These are phyloP conservation scores for Lepidurus couesii DNA, from an alignment of 1,140 invertebrate genomes.

Conservation along the genomic window DNA sequence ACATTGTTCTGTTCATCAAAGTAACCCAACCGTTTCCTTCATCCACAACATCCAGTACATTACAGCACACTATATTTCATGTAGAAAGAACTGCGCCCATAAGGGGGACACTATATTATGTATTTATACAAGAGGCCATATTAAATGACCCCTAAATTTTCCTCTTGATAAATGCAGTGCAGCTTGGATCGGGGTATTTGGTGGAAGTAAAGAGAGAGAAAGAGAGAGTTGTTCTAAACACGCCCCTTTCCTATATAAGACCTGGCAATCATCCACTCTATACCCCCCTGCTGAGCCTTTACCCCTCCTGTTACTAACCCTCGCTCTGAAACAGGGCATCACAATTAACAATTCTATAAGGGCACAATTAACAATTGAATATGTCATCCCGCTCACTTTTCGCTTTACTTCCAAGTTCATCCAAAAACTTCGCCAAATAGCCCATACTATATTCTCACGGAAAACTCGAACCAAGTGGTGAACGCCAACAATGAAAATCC, in stretches of 20 bases:
- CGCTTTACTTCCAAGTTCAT: not conserved
- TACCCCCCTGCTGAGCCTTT: constrained; percentile 16
- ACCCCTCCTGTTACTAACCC: constrained; percentile 17
- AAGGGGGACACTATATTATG: constrained; percentile 22
- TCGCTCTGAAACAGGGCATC: constrained; percentile 18
- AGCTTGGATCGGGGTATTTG: not conserved
- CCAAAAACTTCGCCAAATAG: not conserved
- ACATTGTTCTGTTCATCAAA: constrained; percentile 22
- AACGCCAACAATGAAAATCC: too few species aligned
- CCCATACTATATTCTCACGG: not conserved
- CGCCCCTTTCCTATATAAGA: constrained; percentile 3
- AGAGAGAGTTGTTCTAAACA: constrained; percentile 4
- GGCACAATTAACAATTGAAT: constrained; percentile 20
- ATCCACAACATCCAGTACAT: constrained; percentile 14
- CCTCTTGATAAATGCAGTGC: constrained; percentile 12
- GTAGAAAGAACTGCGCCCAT: constrained; percentile 11
- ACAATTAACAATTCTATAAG: constrained; percentile 12
- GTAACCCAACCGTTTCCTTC: constrained; percentile 18
- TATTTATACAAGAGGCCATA: constrained; percentile 18
- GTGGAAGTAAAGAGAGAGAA: not conserved
- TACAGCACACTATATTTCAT: constrained; percentile 19
- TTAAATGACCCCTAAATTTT: constrained; percentile 12
- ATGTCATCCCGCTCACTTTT: constrained; percentile 1
- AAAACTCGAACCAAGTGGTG: not conserved
- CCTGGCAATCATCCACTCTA: constrained; percentile 14